Conservation (phyloP, 2,113 vertebrate species). For the Carollia perspicillata region DNA sequence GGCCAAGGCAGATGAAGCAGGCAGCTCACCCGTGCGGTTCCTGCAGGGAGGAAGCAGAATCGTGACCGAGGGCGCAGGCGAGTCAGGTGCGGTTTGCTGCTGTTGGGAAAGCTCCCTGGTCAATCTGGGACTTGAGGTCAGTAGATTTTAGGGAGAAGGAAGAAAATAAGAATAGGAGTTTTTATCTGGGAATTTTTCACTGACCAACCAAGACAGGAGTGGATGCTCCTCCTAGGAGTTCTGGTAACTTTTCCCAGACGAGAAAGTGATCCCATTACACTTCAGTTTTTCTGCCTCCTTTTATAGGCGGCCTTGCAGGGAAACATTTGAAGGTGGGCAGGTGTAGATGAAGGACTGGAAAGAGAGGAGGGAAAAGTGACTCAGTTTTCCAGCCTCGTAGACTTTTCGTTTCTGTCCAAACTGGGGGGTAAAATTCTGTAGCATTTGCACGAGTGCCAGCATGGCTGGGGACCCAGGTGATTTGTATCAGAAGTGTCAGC, state of each 20-base stretch:
- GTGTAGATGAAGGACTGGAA: neutral
- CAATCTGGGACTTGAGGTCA: neutral
- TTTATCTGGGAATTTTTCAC: neutral
- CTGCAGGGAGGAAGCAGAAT: neutral
- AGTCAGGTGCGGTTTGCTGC: neutral
- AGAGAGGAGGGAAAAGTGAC: neutral
- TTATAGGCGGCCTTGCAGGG: neutral
- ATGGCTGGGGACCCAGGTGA: neutral
- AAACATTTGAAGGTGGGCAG: neutral
- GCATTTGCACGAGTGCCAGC: neutral
- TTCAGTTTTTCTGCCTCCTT: neutral
- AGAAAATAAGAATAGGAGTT: neutral
- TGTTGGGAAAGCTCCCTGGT: neutral
- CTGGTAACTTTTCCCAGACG: neutral
- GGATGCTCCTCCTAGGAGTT: neutral
- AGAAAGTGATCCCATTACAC: neutral
- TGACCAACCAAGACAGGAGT: neutral
- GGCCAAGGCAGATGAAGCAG: too few species aligned
- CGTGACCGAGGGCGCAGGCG: neutral
- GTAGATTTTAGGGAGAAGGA: neutral
- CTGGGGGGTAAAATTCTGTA: neutral
- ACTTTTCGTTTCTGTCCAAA: neutral
- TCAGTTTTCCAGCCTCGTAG: neutral
- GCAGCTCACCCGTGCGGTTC: too few species aligned
- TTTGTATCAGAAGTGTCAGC: neutral